phyloP scores from a whole-genome alignment of 2,888 invertebrate species.

The Sclerodermus sp. region DNA sequence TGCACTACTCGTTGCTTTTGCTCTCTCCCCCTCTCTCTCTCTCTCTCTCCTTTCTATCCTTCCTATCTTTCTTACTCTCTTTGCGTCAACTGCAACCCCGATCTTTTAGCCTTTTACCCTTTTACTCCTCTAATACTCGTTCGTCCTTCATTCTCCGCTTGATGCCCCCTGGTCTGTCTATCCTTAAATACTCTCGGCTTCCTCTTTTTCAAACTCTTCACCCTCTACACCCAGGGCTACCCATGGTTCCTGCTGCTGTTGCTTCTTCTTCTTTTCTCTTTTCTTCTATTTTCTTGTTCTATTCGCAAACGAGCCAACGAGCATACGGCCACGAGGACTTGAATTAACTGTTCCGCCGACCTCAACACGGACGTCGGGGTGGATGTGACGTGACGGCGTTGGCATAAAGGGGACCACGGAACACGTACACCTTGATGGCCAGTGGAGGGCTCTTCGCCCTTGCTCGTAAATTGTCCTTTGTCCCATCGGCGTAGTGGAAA shows the following conservation, averaged over 20 bases:
- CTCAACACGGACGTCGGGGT: conserved; percentile 14
- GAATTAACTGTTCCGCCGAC: conserved; percentile 37
- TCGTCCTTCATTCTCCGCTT: too few species aligned
- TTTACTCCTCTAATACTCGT: too few species aligned
- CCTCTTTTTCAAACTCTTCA: not conserved
- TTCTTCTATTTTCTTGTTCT: conserved; percentile 4
- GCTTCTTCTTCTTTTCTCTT: conserved; percentile 9
- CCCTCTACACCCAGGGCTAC: conserved; percentile 1
- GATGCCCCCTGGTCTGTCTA: not conserved
- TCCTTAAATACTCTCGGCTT: conserved; percentile 21
- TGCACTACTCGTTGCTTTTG: conserved; percentile 10
- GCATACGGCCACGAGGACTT: conserved; percentile 18
- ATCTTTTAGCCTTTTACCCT: too few species aligned
- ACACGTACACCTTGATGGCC: not conserved
- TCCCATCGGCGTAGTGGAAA: conserved; percentile 4
- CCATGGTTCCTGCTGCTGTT: not conserved
- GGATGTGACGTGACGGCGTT: conserved; percentile 18
- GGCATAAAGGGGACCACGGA: too few species aligned
- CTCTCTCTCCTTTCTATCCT: conserved; percentile 15
- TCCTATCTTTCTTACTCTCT: conserved; percentile 8
- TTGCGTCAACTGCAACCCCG: not conserved
- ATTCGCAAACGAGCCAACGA: conserved; percentile 10
- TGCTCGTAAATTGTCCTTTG: conserved; percentile 16
- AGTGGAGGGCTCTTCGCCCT: conserved; percentile 2
- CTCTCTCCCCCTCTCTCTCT: conserved; percentile 19